Conservation (phyloP, 2,113 vertebrate species). For the Spilogale gracilis region DNA sequence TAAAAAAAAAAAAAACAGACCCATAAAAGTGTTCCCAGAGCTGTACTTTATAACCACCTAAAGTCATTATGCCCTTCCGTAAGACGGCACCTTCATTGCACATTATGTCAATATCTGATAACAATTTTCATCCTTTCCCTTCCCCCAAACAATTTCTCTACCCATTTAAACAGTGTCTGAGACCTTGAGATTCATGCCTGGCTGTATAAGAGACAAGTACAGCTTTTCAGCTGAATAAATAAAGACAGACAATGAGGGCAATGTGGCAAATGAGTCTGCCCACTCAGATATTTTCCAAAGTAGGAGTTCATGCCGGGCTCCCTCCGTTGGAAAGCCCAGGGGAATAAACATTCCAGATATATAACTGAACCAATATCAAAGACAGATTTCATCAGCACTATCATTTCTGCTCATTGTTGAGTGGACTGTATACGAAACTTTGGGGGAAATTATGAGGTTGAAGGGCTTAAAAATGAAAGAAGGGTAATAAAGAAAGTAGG, state of each 20-base stretch:
- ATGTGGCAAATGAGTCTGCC: conserved; percentile 81
- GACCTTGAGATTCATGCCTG: conserved; percentile 56
- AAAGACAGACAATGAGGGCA: conserved; percentile 81
- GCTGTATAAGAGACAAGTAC: conserved; percentile 67
- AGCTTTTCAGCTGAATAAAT: conserved; percentile 83
- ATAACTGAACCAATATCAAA: conserved; percentile 68
- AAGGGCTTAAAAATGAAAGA: conserved; percentile 57
- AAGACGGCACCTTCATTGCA: neutral
- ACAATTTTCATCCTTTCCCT: conserved; percentile 59
- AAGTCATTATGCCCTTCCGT: conserved; percentile 36
- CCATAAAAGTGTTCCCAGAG: conserved; percentile 43
- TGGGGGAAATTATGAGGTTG: neutral
- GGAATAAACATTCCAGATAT: conserved; percentile 74
- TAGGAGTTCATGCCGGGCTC: conserved; percentile 75
- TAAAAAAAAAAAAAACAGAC: conserved; percentile 22
- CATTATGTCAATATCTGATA: conserved; percentile 14
- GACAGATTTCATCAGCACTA: conserved; percentile 41
- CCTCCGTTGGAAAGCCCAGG: conserved; percentile 67
- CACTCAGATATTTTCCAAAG: conserved; percentile 83
- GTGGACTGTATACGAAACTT: neutral
- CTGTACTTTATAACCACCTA: neutral
- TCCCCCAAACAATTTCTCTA: conserved; percentile 59
- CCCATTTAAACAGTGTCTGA: conserved; percentile 66
- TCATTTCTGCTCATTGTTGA: conserved; percentile 43
- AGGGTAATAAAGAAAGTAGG: conserved; percentile 15